phyloP scores from a whole-genome alignment of 2,888 invertebrate genomes.

The Cephus pygmeus region DNA sequence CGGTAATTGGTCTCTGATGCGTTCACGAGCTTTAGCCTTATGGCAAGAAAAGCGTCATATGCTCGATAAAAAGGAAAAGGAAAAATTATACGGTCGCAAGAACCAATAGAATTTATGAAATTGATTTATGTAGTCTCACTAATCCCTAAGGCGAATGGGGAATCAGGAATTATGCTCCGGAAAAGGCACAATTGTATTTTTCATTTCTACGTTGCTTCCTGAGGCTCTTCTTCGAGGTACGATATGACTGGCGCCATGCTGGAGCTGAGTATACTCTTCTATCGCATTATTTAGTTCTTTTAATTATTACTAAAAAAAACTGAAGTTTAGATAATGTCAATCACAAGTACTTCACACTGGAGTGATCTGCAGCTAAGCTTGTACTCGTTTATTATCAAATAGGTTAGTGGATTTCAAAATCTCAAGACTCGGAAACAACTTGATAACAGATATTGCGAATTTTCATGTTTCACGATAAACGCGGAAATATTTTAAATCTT shows the following conservation, averaged over 20 bases:
- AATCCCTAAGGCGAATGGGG: background rate
- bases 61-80: background rate
- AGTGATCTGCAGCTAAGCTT: background rate
- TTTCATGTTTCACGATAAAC: constrained; percentile 19
- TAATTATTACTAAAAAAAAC: background rate
- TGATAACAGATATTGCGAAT: background rate
- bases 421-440: background rate
- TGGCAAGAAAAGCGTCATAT: background rate
- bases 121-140: background rate
- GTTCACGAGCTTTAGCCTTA: background rate
- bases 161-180: background rate
- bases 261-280: background rate
- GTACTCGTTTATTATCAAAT: background rate
- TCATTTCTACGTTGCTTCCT: background rate
- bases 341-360: background rate
- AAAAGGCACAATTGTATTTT: background rate
- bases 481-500: constrained; percentile 1
- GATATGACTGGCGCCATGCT: background rate
- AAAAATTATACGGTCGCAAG: background rate
- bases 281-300: background rate
- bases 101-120: background rate
- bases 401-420: background rate
- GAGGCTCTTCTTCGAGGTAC: background rate
- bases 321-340: background rate
- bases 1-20: constrained; percentile 10